Conservation (phyloP, 2,797 vertebrate species). For the Eurystomus glaucurus region DNA sequence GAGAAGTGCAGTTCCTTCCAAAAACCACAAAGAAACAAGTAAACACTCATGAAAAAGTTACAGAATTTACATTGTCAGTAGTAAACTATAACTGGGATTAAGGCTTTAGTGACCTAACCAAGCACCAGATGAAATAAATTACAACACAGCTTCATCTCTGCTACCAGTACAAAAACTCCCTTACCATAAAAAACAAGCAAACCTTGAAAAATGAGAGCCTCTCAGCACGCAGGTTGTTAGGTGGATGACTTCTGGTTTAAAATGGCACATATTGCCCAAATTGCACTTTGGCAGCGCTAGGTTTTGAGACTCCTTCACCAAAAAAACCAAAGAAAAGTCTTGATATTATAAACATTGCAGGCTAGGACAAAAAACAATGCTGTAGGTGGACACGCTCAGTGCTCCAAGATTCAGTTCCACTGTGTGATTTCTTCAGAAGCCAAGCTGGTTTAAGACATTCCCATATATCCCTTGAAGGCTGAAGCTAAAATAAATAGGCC, state of each 20-base stretch:
- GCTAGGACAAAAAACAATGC: neutral
- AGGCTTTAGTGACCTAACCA: neutral
- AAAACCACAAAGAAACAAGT: neutral
- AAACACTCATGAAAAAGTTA: neutral
- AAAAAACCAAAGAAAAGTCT: neutral
- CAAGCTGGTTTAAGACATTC: neutral
- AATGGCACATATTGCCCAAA: neutral
- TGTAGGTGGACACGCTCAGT: slow-evolving; percentile 6
- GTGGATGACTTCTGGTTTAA: neutral
- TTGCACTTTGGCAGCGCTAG: neutral
- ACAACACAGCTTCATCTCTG: neutral
- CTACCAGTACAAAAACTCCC: neutral
- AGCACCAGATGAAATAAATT: neutral
- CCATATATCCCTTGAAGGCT: slow-evolving; percentile 5
- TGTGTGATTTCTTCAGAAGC: neutral
- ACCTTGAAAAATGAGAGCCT: neutral
- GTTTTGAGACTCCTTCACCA: neutral
- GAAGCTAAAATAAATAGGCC: slow-evolving; percentile 30
- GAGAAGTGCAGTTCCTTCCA: neutral
- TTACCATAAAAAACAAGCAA: neutral
- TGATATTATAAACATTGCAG: neutral
- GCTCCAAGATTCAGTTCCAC: neutral
- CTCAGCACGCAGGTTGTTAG: neutral
- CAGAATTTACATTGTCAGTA: neutral
- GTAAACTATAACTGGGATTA: neutral